Percentiles rank a stretch among this genome's conserved stretches.
phyloP scores from a whole-genome alignment of 1,140 invertebrate genomes.

The Drosophila ficusphila region DNA sequence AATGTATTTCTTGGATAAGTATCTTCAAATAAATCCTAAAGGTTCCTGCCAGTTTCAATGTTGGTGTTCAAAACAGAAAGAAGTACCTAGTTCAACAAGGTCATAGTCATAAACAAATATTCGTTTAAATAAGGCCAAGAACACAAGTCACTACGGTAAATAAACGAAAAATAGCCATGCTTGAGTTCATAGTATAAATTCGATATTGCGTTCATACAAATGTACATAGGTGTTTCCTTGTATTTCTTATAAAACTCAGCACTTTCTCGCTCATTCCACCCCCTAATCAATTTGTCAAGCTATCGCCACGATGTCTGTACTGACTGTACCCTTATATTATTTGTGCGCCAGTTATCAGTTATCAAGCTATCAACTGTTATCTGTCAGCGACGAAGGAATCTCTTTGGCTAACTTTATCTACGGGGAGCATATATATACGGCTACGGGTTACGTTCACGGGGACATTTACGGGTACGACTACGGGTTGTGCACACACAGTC shows the following conservation, averaged over 20 bases:
- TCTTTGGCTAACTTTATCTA: conserved; percentile 53
- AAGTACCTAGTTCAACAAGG: conserved; percentile 8
- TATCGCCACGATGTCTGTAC: conserved; percentile 70
- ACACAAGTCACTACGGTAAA: conserved; percentile 1
- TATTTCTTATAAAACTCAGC: background rate
- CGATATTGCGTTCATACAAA: too few relatives aligned
- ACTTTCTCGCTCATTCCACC: background rate
- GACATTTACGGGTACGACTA: conserved; percentile 12
- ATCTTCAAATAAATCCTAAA: too few relatives aligned
- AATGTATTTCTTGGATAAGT: too few relatives aligned
- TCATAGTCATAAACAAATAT: conserved; percentile 19
- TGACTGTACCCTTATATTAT: conserved; percentile 55
- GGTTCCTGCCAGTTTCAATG: too few relatives aligned
- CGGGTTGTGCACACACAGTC: conserved; percentile 26
- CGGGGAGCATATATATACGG: conserved; percentile 12
- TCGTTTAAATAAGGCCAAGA: conserved; percentile 23
- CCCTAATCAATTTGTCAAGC: conserved; percentile 55
- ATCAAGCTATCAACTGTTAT: conserved; percentile 61
- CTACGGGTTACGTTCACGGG: conserved; percentile 9
- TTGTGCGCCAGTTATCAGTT: conserved; percentile 37
- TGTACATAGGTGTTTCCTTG: background rate
- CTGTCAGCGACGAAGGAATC: conserved; percentile 43
- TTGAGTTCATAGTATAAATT: background rate
- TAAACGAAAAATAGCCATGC: background rate
- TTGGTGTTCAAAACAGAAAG: background rate